Percentiles rank a stretch among this genome's conserved stretches.
These are phyloP conservation scores for Drosophila elegans DNA, from an alignment of 1,140 invertebrate species.

Conservation along the genomic window DNA sequence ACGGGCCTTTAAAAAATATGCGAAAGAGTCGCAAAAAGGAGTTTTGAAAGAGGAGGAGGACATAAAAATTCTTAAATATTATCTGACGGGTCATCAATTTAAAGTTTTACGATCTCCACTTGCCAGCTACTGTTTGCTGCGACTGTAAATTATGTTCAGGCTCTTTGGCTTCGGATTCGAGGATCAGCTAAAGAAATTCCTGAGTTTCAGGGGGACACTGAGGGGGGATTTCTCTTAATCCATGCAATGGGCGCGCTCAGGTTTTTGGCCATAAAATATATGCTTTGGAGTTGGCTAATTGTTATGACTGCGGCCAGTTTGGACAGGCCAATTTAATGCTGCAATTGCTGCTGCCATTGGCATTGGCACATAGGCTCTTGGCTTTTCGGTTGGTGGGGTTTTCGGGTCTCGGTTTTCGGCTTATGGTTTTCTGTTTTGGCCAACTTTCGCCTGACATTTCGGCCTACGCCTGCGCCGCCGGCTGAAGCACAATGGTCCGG, in stretches of 20 bases:
- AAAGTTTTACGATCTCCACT: conserved; percentile 76
- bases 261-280: conserved; percentile 55
- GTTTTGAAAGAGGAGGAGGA: conserved; percentile 13
- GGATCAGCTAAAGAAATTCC: conserved; percentile 26
- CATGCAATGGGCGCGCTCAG: conserved; percentile 43
- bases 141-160: conserved; percentile 78
- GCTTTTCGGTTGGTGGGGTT: neutral
- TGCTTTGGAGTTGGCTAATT: conserved; percentile 60
- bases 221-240: conserved; percentile 41
- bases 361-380: conserved; percentile 17
- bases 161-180: conserved; percentile 15
- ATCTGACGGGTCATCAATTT: conserved; percentile 83
- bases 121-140: conserved; percentile 79
- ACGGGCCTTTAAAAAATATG: conserved; percentile 18
- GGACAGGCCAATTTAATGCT: conserved; percentile 61
- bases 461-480: conserved; percentile 32
- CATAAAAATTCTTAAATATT: conserved; percentile 82
- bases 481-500: conserved; percentile 48
- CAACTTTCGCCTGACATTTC: conserved; percentile 52
- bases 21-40: conserved; percentile 7
- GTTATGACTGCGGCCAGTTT: conserved; percentile 68
- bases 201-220: neutral
- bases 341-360: conserved; percentile 51
- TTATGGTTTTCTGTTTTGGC: conserved; percentile 35
- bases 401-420: conserved; percentile 10